phyloP scores from a whole-genome alignment of 2,888 invertebrate species.

The Drosophila glabriapex region DNA sequence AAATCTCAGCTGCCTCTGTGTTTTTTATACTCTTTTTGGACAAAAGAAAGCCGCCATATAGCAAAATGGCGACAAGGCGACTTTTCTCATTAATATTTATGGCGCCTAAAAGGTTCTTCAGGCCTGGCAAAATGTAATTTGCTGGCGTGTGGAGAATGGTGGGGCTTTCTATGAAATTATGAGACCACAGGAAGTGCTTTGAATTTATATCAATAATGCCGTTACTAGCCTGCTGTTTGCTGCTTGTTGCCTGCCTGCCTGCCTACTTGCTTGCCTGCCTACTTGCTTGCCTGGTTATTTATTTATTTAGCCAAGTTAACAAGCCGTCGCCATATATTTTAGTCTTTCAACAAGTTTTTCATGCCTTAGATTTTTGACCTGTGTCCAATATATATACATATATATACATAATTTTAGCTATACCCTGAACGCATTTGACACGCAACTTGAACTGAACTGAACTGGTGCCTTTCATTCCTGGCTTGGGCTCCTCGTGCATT shows the following conservation, averaged over 20 bases:
- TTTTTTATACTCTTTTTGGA: slow-evolving; percentile 2
- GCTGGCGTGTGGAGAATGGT: slow-evolving; percentile 6
- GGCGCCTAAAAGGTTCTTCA: slow-evolving; percentile 46
- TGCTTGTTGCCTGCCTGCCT: not conserved
- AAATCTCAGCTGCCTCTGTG: slow-evolving; percentile 71
- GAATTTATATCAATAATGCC: slow-evolving; percentile 79
- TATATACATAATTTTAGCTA: slow-evolving; percentile 7
- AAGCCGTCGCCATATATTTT: slow-evolving; percentile 48
- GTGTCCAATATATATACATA: slow-evolving; percentile 20
- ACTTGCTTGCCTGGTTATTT: slow-evolving; percentile 44
- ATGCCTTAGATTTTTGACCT: slow-evolving; percentile 34
- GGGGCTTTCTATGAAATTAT: slow-evolving; percentile 33
- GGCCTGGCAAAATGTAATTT: slow-evolving; percentile 31
- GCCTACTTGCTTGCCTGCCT: not conserved
- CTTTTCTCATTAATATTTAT: slow-evolving; percentile 56
- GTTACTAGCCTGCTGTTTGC: slow-evolving; percentile 28
- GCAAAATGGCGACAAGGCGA: not conserved
- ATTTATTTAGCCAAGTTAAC: slow-evolving; percentile 58
- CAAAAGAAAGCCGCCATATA: slow-evolving; percentile 40
- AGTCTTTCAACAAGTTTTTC: slow-evolving; percentile 66
- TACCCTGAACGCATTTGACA: slow-evolving; percentile 66
- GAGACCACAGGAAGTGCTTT: slow-evolving; percentile 57
- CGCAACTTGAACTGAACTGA: slow-evolving; percentile 58
- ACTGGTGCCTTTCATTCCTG: not conserved
- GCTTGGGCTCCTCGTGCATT: slow-evolving; percentile 49